Base-by-base conservation (phyloP, 2,797 vertebrate species). In the Bryconaethiops microstoma region DNA sequence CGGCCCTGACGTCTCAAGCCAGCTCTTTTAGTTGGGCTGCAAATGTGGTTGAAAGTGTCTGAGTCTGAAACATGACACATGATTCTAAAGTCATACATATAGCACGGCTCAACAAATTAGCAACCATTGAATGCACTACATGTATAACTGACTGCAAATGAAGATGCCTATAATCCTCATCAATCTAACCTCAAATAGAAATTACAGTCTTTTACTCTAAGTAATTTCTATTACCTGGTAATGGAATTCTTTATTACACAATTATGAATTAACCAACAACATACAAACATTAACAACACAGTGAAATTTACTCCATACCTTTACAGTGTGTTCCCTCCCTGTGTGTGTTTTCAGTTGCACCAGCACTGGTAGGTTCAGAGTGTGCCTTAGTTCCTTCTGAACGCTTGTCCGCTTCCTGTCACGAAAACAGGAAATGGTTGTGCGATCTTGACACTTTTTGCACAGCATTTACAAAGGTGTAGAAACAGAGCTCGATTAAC, bases 351-450 rank as follows among this genome's bases (percentile, higher is more conserved):
- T 86, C 88, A 78, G 85, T 81, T 5, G 57, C 16, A 68, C 80
- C 83, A 74, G 85, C 10, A 50, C 10, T 80, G 72, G 89, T 87
- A 54, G 84, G 25, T 70, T 87, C 60, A 9, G 84, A 76, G 80
- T 85, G 87, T 85, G 83, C 85, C 83, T 88, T 71, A 85, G 90
- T 93, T 88, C 88, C 90, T 88, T 91, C 93, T 75, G 91, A 89
- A 84, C 85, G 55, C 89, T 86, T 89, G 85, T 91, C 93, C 88
- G 71, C 94, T 97, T 97, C 96, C 97, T 97, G 95, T 90, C 86
- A 86, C 93, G 93, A 92, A 97, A 97, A 97, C 96, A 98, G 96
- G 96, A 98, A 98, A 92, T 14, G 29, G 65, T 85, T 83, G 87
- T 89, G 87, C 59, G 13, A 83, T 90, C 90, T 91, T 84, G 88